Evolutionary conservation across 2,888 invertebrate species (phyloP).

Genomic region (Allophyes oxyacanthae): DNA sequence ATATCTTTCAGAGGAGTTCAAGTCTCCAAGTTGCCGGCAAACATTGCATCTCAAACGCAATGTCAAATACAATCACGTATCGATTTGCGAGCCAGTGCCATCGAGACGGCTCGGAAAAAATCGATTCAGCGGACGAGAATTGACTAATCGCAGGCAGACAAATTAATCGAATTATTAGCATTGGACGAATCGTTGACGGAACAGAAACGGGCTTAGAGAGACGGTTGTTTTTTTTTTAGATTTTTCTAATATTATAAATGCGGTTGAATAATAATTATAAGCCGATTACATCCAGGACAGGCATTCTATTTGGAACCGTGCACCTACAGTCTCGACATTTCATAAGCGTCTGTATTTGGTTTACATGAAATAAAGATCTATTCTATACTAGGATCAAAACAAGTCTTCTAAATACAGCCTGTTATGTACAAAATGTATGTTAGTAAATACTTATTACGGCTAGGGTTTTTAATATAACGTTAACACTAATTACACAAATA

Average conservation of each 20-base stretch:
- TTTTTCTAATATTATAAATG: neutral
- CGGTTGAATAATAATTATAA: too few species aligned
- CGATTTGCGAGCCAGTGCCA: slow-evolving; percentile 63
- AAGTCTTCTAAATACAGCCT: too few species aligned
- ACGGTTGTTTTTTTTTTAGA: slow-evolving; percentile 7
- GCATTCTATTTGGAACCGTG: too few species aligned
- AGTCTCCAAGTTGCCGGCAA: slow-evolving; percentile 13
- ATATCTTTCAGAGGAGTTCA: slow-evolving; percentile 1
- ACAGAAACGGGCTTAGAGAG: slow-evolving; percentile 41
- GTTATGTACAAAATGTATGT: too few species aligned
- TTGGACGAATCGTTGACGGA: slow-evolving; percentile 35
- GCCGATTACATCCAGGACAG: too few species aligned
- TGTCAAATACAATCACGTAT: slow-evolving; percentile 61
- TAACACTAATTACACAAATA: slow-evolving; percentile 10
- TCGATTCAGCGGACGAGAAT: slow-evolving; percentile 52
- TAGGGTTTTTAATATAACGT: too few species aligned
- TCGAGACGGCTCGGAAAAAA: slow-evolving; percentile 61
- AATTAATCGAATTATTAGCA: slow-evolving; percentile 73
- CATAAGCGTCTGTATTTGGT: too few species aligned
- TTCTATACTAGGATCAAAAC: too few species aligned
- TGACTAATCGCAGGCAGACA: slow-evolving; percentile 68
- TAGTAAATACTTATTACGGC: too few species aligned
- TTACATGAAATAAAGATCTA: too few species aligned
- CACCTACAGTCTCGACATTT: too few species aligned
- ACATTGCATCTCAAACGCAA: slow-evolving; percentile 65